Evolutionary conservation across 2,888 invertebrate species (phyloP).

Genomic region (Pollenia amentaria): DNA sequence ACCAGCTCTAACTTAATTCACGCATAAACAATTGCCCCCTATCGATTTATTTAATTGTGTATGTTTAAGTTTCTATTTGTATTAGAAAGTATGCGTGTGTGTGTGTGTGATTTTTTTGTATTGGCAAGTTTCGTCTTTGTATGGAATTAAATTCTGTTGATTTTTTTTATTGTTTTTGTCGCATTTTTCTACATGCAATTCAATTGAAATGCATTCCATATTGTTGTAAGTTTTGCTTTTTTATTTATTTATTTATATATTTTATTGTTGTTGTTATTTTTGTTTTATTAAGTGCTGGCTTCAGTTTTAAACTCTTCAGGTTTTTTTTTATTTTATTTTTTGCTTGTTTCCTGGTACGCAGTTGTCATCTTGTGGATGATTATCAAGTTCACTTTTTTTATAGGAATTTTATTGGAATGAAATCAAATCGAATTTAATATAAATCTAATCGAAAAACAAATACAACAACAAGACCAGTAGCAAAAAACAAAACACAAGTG

Average conservation of each 20-base stretch:
- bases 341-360: conserved; percentile 73
- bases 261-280: conserved; percentile 15
- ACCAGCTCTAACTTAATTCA: no score
- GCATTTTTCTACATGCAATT: conserved; percentile 27
- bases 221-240: conserved; percentile 44
- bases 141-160: conserved; percentile 55
- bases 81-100: not conserved
- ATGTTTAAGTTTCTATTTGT: not conserved
- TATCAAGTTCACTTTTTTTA: conserved; percentile 70
- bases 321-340: conserved; percentile 30
- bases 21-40: no score
- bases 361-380: conserved; percentile 74
- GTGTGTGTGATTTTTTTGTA: not conserved
- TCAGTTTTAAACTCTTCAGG: conserved; percentile 58
- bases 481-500: conserved; percentile 44
- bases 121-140: conserved; percentile 56
- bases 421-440: conserved; percentile 56
- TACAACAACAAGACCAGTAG: not conserved
- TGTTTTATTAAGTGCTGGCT: conserved; percentile 22
- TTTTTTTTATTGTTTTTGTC: conserved; percentile 4
- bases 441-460: conserved; percentile 33
- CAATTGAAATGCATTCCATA: conserved; percentile 64
- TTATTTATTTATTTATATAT: conserved; percentile 2
- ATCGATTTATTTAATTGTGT: not conserved
- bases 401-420: conserved; percentile 66